Evolutionary conservation across 2,888 invertebrate genomes (phyloP), one percentile per base, ranked within the genome.

Genomic region (Cheilosia scutellata): DNA sequence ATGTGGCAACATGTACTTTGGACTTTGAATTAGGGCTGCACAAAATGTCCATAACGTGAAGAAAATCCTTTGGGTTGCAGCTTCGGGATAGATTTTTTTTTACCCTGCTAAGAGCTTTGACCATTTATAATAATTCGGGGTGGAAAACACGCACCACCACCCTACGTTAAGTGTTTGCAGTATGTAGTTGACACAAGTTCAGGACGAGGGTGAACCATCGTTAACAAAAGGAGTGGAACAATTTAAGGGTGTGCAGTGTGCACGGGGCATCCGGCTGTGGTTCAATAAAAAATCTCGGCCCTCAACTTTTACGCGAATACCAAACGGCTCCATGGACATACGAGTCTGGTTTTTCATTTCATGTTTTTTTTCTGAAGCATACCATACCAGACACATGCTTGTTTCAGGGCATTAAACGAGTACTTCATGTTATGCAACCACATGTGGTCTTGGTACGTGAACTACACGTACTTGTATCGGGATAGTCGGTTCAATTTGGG

Each of bases 161-260:
- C 27, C 29, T 9, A 6, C 16, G 20, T 31, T 63, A 31, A 42
- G 53, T 53, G 37, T 9, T 55, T 68, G 42, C 11, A 68, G 42
- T 40, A 29, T 62, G 58, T 49, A 60, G 37, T 60, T 60, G 60
- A 60, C 49, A 51, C 5, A 70, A 57, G 20, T 70, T 70, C 20
- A 40, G 51, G 33, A 20, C 20, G 20, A 11, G 49, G 55, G 29
- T 44, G 55, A 42, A 16, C 55, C 51, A 16, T 53, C 33, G 29
- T 53, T 53, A 53, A 40, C 27, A 62, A 31, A 53, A 62, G 31
- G 9, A 29, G n/a, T 60, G 33, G 58, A 13, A 11, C 13, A 37
- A 27, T 65, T 47, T 40, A 37, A 16, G 25, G 66, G 49, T 11
- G 33, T n/a, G 5, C 7, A 7, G 13, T 13, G 5, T 49, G 58